Evolutionary conservation across 2,888 invertebrate species (phyloP).

Genomic region (Erpobdella octoculata): DNA sequence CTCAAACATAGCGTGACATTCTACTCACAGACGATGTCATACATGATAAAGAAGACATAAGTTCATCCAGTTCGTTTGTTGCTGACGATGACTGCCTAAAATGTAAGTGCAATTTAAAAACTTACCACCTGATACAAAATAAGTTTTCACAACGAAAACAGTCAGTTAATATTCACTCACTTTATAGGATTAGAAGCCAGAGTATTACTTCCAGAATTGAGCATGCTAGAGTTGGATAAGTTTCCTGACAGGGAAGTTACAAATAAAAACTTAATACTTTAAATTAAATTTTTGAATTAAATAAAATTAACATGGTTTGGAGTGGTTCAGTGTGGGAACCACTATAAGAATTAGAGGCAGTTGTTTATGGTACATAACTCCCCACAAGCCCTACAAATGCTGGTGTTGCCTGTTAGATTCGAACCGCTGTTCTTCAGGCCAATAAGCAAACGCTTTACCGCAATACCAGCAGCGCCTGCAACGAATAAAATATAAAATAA

Average conservation of each 20-base stretch:
- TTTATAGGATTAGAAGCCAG: not conserved
- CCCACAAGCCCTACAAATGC: too few relatives aligned
- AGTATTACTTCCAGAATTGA: not conserved
- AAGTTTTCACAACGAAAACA: not conserved
- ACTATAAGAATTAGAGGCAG: too few relatives aligned
- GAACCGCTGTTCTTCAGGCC: too few relatives aligned
- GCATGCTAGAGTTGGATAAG: not conserved
- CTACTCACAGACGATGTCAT: too few relatives aligned
- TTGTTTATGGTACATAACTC: too few relatives aligned
- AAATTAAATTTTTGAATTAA: too few relatives aligned
- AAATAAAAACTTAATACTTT: not conserved
- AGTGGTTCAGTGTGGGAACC: too few relatives aligned
- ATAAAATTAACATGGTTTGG: too few relatives aligned
- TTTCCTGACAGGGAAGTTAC: not conserved
- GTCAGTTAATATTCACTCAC: not conserved
- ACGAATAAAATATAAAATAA: not conserved
- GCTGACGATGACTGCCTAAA: not conserved
- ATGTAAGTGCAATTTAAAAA: not conserved
- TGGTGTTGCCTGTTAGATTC: too few relatives aligned
- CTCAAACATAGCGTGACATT: too few relatives aligned
- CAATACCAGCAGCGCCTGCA: not conserved
- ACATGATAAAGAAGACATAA: not conserved
- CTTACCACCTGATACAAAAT: not conserved
- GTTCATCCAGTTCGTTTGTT: constrained; percentile 13
- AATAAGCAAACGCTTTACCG: too few relatives aligned